Base-by-base conservation (phyloP, 2,888 invertebrate species). In the Pasiphila rectangulata region DNA sequence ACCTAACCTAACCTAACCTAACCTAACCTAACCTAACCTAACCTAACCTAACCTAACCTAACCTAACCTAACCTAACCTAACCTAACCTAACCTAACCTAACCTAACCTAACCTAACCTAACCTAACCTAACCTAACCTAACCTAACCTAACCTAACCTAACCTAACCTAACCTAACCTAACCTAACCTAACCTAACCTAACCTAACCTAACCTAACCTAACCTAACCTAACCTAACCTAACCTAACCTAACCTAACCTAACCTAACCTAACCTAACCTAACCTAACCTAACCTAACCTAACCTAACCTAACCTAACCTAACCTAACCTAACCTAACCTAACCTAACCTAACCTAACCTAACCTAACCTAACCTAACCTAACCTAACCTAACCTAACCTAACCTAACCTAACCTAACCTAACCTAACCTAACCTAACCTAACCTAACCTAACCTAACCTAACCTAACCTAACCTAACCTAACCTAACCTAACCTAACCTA, bases 31-130 rank as follows among this genome's bases (percentile, higher is more conserved):
- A 57, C 57, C 43, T 43, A 42, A 42, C 56, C 47, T 35, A 59
- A 54, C 52, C 56, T 49, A 54, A 56, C 58, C 57, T 55, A 56
- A 59, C 59, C 57, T 46, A 51, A 52, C 54, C 57, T 48, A 51
- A 53, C 51, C 57, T 51, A 51, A 57, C 55, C 57, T 53, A 55
- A 57, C 54, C 54, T 40, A 32, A 32, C 32, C 34, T 34, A 34
- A 39, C 38, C 38, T 38, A 38, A 38, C 38, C 27, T 27, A 38
- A 38, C 27, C 27, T 38, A 38, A 38, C 38, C 38, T 38, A 38
- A 39, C 39, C 29, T 29, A 39, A 34, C 19, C 19, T 34, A 34
- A 34, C 34, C 34, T 34, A 34, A 34, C 34, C 34, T 34, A 34
- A 34, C 34, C 34, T 34, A 34, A 34, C 34, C 34, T 34, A 34